Conservation (phyloP, 2,888 invertebrate genomes). For the Dusona sp. region DNA sequence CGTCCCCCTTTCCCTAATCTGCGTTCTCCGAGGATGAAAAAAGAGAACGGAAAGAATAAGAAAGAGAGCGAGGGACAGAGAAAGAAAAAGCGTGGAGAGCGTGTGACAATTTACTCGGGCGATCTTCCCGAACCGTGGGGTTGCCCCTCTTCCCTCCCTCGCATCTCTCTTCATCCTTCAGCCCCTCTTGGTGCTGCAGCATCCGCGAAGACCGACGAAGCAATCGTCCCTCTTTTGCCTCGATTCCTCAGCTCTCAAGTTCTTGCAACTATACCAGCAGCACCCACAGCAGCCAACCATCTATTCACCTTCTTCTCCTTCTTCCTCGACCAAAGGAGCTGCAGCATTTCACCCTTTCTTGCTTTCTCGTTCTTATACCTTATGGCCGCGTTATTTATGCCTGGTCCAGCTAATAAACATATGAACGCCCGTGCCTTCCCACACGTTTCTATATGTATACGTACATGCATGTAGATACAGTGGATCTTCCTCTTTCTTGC, state of each 20-base stretch:
- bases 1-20: constrained; percentile 1
- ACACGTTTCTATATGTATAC: constrained; percentile 69
- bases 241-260: constrained; percentile 65
- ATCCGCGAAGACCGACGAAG: constrained; percentile 44
- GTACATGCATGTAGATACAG: constrained; percentile 27
- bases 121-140: constrained; percentile 77
- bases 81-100: constrained; percentile 74
- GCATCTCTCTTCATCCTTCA: constrained; percentile 22
- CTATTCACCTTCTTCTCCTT: constrained; percentile 52
- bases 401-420: constrained; percentile 84
- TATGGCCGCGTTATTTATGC: constrained; percentile 84
- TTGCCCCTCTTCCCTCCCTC: constrained; percentile 65
- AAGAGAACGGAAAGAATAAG: constrained; percentile 33
- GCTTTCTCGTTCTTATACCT: constrained; percentile 80
- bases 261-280: constrained; percentile 53
- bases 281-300: constrained; percentile 66
- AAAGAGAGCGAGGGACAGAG: constrained; percentile 21
- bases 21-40: not conserved
- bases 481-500: constrained; percentile 50
- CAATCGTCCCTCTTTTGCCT: constrained; percentile 64
- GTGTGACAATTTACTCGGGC: constrained; percentile 85
- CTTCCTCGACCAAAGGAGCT: constrained; percentile 55
- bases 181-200: constrained; percentile 7
- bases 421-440: constrained; percentile 84
- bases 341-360: constrained; percentile 77